A percentile compares a stretch with the other conserved stretches of the same genome.
Conservation (phyloP, 2,797 vertebrate genomes). For the Pseudocheirus occidentalis region DNA sequence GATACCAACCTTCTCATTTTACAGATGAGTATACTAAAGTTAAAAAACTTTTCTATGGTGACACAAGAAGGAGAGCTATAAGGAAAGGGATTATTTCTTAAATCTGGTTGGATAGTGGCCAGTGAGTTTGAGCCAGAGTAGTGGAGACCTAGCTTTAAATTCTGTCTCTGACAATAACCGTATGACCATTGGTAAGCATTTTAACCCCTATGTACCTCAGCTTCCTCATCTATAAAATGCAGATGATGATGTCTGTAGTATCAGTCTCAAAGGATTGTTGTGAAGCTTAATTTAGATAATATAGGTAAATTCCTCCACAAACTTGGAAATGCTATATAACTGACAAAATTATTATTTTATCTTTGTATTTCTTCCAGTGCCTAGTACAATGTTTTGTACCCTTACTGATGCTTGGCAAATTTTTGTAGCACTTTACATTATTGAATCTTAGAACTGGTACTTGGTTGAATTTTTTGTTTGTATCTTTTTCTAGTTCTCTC, state of each 20-base stretch:
- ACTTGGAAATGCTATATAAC: background rate
- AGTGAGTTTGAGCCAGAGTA: background rate
- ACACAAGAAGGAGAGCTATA: background rate
- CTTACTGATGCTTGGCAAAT: background rate
- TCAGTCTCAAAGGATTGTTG: background rate
- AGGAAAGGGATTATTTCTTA: background rate
- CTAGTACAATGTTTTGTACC: background rate
- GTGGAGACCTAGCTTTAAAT: background rate
- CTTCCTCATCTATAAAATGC: background rate
- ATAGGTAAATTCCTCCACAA: too few species aligned
- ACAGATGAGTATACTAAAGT: background rate
- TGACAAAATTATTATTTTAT: background rate
- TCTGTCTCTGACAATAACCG: background rate
- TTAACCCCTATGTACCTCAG: background rate
- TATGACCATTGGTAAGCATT: background rate
- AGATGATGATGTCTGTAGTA: background rate
- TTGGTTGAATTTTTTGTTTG: background rate
- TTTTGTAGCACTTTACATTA: background rate
- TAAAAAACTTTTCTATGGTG: background rate
- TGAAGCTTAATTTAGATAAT: background rate
- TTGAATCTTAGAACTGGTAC: background rate
- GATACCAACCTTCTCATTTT: background rate
- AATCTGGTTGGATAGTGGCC: background rate
- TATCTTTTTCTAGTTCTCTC: background rate
- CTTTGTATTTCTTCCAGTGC: background rate